Conservation (phyloP, 2,888 invertebrate genomes). For the Onthophagus sagittarius region DNA sequence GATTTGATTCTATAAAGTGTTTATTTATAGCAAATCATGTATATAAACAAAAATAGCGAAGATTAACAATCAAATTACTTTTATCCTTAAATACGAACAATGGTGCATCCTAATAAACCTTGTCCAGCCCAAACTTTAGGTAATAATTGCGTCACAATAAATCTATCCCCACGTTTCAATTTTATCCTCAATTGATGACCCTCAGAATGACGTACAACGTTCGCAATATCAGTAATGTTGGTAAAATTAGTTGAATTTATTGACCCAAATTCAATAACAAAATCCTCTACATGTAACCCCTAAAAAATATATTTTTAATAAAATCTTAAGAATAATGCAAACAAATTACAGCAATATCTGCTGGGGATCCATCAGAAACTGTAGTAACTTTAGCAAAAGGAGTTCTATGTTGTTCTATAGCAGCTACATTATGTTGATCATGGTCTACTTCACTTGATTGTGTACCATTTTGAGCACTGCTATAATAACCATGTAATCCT, state of each 20-base stretch:
- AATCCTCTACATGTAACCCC: slow-evolving; percentile 69
- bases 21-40: too few species aligned
- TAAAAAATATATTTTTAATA: slow-evolving; percentile 41
- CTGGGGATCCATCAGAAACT: slow-evolving; percentile 75
- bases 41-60: too few species aligned
- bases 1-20: too few species aligned
- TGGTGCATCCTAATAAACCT: slow-evolving; percentile 67
- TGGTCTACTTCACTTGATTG: slow-evolving; percentile 21
- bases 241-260: slow-evolving; percentile 68
- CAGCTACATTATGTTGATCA: background rate
- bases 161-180: slow-evolving; percentile 52
- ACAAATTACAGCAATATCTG: slow-evolving; percentile 69
- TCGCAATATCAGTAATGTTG: slow-evolving; percentile 63
- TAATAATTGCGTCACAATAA: slow-evolving; percentile 58
- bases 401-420: slow-evolving; percentile 17
- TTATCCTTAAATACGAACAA: background rate
- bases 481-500: slow-evolving; percentile 58
- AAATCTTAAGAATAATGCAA: slow-evolving; percentile 7
- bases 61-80: background rate
- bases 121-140: slow-evolving; percentile 76
- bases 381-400: slow-evolving; percentile 69
- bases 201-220: slow-evolving; percentile 61
- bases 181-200: slow-evolving; percentile 53
- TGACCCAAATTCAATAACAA: slow-evolving; percentile 74
- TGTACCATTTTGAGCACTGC: slow-evolving; percentile 22